phyloP scores from a whole-genome alignment of 2,113 vertebrate species.

The Grallaria varia region DNA sequence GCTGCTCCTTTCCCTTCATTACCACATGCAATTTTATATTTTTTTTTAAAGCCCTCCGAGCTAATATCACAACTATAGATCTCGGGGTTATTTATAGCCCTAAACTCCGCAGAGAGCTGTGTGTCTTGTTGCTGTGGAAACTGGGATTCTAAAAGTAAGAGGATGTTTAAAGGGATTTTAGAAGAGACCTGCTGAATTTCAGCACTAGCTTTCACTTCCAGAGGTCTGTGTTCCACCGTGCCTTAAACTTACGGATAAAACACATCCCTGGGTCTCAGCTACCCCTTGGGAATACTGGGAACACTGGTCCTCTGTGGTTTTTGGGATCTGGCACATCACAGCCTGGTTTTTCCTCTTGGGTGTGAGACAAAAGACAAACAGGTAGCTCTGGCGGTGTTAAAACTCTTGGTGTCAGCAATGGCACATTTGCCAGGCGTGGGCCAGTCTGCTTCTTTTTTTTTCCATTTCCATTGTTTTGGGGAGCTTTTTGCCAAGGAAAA shows the following conservation, averaged over 20 bases:
- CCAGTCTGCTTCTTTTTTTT: neutral
- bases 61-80: constrained; percentile 51
- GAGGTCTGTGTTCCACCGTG: neutral
- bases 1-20: neutral
- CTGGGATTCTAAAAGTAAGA: constrained; percentile 17
- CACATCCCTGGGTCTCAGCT: neutral
- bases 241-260: neutral
- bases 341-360: neutral
- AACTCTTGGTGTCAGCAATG: neutral
- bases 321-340: neutral
- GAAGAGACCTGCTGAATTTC: neutral
- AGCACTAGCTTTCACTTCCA: neutral
- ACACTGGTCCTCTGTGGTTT: neutral
- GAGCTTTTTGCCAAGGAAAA: neutral
- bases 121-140: constrained; percentile 73
- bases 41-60: constrained; percentile 3
- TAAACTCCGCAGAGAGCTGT: constrained; percentile 46
- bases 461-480: rapidly evolving
- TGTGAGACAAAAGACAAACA: neutral
- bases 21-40: neutral
- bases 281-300: neutral
- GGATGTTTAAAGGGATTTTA: neutral
- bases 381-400: neutral
- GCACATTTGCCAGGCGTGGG: neutral
- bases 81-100: constrained; percentile 74